Base-by-base conservation (phyloP, 2,888 invertebrate genomes). In the Linyphia triangularis region DNA sequence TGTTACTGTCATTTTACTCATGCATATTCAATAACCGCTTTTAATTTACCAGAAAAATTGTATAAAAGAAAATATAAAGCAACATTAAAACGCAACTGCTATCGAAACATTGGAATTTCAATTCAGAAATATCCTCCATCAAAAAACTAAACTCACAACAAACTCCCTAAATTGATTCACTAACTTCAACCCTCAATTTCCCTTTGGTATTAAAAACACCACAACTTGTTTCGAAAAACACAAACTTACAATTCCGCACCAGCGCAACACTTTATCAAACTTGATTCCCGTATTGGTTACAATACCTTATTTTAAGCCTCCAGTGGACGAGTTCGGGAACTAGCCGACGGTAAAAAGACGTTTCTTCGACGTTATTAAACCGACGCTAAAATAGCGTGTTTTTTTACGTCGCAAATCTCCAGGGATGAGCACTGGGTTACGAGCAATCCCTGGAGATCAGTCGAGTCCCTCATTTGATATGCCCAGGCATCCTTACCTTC, bases 401-500 rank as follows among this genome's bases (percentile, higher is more conserved):
- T 77, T 61, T 72, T 51, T 72, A 26, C 33, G 63, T 51, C 51
- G 13, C 59, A 19, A 59, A 33, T 33, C 33, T 33, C 33, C 33
- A 9, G 33, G 33, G 33, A 33, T 33, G 33, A 33, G 33, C 33
- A 33, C 5, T 33, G 33, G 33, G 33, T 33, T 33, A 33, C 33
- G 33, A 9, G 59, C 22, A 30, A 57, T 33, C 73, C 73, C 73
- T 16, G 7, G 24, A 26, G 70, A 72, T 40, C 43, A 57, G 22
- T 30, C 30, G 59, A 19, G 28, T 51, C 67, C 30, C 75, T 28
- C 51, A 65, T 57, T 79, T 51, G 43, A 67, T 79, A 79, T 79
- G 79, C 79, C 51, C 33, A 67, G 79, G 65, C 79, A 79, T 33
- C 22, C 51, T 67, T 65, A 37, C 79, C 79, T 67, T 33, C 22